A percentile compares a stretch with the other conserved stretches of the same genome.
Conservation (phyloP, 1,140 invertebrate genomes). For the Brachystomella parvula region DNA sequence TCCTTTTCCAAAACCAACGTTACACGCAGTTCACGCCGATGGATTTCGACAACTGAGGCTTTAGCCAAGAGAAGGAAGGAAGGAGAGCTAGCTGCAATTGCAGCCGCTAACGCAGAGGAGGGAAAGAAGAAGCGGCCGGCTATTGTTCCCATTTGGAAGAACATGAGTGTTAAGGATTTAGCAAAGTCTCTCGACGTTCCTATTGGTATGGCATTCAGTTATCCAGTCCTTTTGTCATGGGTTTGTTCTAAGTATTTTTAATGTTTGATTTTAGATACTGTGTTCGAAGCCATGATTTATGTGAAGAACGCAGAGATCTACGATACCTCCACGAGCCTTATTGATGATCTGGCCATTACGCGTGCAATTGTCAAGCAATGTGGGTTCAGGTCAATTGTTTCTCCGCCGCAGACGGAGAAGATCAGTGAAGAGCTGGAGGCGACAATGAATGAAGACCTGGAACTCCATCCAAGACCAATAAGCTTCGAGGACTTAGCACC, state of each 20-base stretch:
- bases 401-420: constrained; percentile 47
- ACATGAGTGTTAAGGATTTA: constrained; percentile 68
- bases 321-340: constrained; percentile 44
- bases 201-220: constrained; percentile 43
- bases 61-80: no score
- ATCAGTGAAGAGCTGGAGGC: constrained; percentile 39
- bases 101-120: neutral
- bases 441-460: neutral
- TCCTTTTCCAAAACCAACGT: no score
- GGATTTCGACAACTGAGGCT: no score
- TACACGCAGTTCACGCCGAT: no score
- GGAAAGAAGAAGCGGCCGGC: constrained; percentile 36
- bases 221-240: neutral
- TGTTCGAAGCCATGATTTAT: constrained; percentile 60
- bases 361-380: constrained; percentile 57
- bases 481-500: constrained; percentile 49
- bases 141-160: constrained; percentile 61
- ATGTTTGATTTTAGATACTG: constrained; percentile 59
- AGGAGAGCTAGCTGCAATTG: neutral
- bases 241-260: constrained; percentile 30
- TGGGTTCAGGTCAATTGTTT: constrained; percentile 52
- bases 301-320: constrained; percentile 52
- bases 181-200: constrained; percentile 52
- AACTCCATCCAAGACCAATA: constrained; percentile 24
- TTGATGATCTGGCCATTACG: constrained; percentile 53